These are phyloP conservation scores for Camponotus floridanus DNA, from an alignment of 1,140 invertebrate species.

Conservation along the genomic window DNA sequence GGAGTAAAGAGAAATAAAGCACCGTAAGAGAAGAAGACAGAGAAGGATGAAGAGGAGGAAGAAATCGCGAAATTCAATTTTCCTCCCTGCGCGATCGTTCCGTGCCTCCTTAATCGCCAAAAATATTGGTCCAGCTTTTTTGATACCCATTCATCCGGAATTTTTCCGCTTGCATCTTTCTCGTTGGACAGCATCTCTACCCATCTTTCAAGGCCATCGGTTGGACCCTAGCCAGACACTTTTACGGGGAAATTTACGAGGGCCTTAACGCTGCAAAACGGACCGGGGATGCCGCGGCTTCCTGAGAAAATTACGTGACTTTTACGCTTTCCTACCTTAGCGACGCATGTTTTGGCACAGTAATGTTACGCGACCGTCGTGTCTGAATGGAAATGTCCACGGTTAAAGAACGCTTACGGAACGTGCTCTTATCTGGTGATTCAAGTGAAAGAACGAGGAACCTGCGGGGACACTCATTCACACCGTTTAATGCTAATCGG, in stretches of 20 bases:
- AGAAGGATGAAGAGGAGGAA: background rate
- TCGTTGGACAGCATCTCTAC: constrained; percentile 29
- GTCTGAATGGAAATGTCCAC: constrained; percentile 38
- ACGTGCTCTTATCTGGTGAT: constrained; percentile 41
- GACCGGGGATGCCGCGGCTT: constrained; percentile 52
- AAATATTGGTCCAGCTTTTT: constrained; percentile 77
- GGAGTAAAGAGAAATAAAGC: background rate
- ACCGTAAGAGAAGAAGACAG: background rate
- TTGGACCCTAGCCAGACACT: constrained; percentile 78
- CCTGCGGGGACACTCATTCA: constrained; percentile 10
- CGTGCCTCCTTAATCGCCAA: constrained; percentile 79
- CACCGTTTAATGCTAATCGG: constrained; percentile 28
- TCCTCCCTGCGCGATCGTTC: constrained; percentile 13
- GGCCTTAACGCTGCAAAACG: background rate
- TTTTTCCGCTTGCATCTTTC: constrained; percentile 49
- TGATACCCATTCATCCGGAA: background rate
- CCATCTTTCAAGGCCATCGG: constrained; percentile 49
- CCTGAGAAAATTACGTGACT: constrained; percentile 81
- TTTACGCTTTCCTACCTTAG: constrained; percentile 51
- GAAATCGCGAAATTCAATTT: constrained; percentile 79
- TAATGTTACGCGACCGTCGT: background rate
- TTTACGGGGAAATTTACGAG: constrained; percentile 78
- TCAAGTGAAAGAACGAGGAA: constrained; percentile 32
- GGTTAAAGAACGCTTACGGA: constrained; percentile 34
- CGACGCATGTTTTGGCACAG: constrained; percentile 43